These are phyloP conservation scores for Aphis craccivora DNA, from an alignment of 1,140 invertebrate genomes.

Conservation along the genomic window DNA sequence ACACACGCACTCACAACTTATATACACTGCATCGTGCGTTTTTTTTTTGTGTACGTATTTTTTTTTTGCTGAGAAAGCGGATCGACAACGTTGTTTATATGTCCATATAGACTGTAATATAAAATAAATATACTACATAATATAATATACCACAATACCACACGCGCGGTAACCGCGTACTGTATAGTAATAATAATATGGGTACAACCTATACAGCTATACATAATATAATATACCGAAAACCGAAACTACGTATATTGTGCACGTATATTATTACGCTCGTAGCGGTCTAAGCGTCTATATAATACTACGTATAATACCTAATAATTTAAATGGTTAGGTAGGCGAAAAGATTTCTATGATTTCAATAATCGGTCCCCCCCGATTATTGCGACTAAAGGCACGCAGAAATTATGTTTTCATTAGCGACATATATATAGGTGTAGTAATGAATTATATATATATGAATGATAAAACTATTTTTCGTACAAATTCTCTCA, in stretches of 20 bases:
- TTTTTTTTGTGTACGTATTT: background rate
- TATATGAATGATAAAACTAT: background rate
- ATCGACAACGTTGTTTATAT: background rate
- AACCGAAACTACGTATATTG: background rate
- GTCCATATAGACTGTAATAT: background rate
- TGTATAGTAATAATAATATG: background rate
- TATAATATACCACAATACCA: background rate
- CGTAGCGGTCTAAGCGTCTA: background rate
- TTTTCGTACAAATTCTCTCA: background rate
- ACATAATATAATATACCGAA: background rate
- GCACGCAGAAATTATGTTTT: background rate
- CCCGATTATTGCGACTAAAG: background rate
- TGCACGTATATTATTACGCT: background rate
- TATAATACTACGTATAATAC: background rate
- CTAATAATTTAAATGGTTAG: background rate
- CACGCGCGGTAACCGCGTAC: background rate
- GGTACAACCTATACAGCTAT: background rate
- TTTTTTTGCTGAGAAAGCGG: background rate
- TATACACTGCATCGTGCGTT: background rate
- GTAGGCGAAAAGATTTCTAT: constrained; percentile 23
- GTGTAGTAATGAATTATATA: background rate
- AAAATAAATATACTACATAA: background rate
- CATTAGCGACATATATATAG: background rate
- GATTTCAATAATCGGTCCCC: background rate
- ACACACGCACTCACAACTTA: background rate